These are phyloP conservation scores for Altica lythri DNA, from an alignment of 2,888 invertebrate genomes.

Conservation along the genomic window DNA sequence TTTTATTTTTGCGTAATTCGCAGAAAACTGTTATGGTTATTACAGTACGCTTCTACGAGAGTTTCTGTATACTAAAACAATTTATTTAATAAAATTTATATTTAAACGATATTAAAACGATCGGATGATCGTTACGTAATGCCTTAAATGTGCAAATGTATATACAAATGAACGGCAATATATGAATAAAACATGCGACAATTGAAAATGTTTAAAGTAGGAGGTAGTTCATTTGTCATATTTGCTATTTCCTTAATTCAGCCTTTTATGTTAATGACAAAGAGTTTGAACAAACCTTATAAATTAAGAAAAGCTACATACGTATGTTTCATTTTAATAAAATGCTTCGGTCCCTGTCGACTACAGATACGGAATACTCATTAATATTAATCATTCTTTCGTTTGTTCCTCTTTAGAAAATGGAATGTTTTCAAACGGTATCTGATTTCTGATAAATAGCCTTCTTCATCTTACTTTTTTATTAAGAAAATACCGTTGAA, in stretches of 20 bases:
- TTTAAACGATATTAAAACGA: constrained; percentile 15
- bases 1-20: constrained; percentile 56
- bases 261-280: constrained; percentile 42
- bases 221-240: constrained; percentile 46
- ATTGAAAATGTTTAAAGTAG: constrained; percentile 48
- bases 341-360: constrained; percentile 26
- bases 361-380: constrained; percentile 21
- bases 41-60: constrained; percentile 25
- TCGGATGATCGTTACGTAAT: constrained; percentile 24
- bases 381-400: constrained; percentile 23
- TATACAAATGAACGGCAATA: constrained; percentile 37
- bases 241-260: constrained; percentile 45
- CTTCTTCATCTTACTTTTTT: too few relatives aligned
- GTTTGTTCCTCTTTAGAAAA: constrained; percentile 19
- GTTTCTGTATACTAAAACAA: constrained; percentile 3
- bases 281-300: constrained; percentile 34
- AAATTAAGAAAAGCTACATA: constrained; percentile 38
- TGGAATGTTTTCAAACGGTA: constrained; percentile 11
- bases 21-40: constrained; percentile 31
- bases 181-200: constrained; percentile 47
- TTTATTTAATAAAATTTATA: constrained; percentile 17
- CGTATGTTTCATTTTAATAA: constrained; percentile 36
- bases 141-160: constrained; percentile 32
- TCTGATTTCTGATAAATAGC: constrained; percentile 17
- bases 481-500: too few relatives aligned